Base-by-base conservation (phyloP, 2,797 vertebrate genomes). In the Pteronotus mesoamericanus region DNA sequence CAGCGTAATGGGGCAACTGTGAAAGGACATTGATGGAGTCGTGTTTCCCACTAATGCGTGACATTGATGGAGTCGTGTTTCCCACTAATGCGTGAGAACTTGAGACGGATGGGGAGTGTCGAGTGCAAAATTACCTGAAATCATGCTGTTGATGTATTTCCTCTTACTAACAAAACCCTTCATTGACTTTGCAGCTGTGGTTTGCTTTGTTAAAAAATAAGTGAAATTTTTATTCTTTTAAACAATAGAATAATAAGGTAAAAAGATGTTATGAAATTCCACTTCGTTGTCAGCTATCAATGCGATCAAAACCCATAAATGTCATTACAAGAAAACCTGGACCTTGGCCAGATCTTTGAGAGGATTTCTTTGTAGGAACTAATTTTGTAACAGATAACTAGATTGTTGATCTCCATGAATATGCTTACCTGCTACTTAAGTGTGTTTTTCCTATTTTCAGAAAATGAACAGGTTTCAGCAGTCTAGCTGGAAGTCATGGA, bases 381-480 rank as follows among this genome's bases (percentile, higher is more conserved):
- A 72, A 94, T 94, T 48, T 93, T 98, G 91, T 97, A 95, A 88
- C 26, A 87, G 39, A 61, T 89, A 80, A 88, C 69, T 66, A 15
- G 83, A 57, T 83, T 74, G 5, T 86, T 86, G 86, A 57, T 74
- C 34, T 85, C 82, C 42, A 32, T 66, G 86, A 83, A 26, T 84
- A n/a, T 71, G 21, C 32, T 48, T 66, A 80, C 87, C 39, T 86
- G 9, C 61, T 42, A 48, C 53, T 89, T 95, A 37, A 0, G 29
- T 84, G n/a, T 95, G 34, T 48, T 82, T 94, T 89, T 53, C 12
- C 85, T 97, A 2, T 98, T 97, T 98, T 98, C 98, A 99, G 99
- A 99, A 98, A 99, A 98, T 57, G 98, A 99, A 96, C 99, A 99
- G 97, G 99, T 99, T 37, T 99, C 99, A 21, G 99, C 99, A 9